Percentiles rank a stretch among this genome's conserved stretches.
Evolutionary conservation across 2,888 invertebrate species (phyloP).

Genomic region (Caenorhabditis parvicauda): DNA sequence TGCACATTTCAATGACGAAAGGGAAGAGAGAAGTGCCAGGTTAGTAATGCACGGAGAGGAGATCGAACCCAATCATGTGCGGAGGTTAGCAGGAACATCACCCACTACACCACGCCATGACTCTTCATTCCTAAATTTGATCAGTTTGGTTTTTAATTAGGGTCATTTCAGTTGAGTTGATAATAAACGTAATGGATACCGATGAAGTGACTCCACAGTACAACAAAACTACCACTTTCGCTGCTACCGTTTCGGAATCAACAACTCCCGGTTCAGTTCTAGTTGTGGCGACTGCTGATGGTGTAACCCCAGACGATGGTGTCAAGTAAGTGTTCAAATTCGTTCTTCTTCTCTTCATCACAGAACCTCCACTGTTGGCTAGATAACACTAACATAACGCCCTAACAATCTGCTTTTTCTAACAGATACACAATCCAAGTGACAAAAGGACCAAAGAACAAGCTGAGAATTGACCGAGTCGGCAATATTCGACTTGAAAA

Average conservation of each 20-base stretch:
- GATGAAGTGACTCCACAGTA: slow-evolving; percentile 28
- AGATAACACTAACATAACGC: slow-evolving; percentile 4
- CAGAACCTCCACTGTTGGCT: not conserved
- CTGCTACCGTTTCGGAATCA: slow-evolving; percentile 17
- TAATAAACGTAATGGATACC: slow-evolving; percentile 36
- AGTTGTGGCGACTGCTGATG: slow-evolving; percentile 17
- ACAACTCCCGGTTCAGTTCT: slow-evolving; percentile 18
- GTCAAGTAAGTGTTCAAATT: slow-evolving; percentile 23
- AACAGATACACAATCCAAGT: slow-evolving; percentile 28
- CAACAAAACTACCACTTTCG: slow-evolving; percentile 17
- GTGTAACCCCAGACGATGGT: slow-evolving; percentile 2
- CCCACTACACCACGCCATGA: too few relatives aligned
- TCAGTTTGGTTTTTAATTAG: too few relatives aligned
- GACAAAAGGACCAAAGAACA: slow-evolving; percentile 15
- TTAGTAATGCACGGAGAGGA: slow-evolving; percentile 1
- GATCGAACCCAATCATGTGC: not conserved
- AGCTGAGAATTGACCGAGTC: slow-evolving; percentile 14
- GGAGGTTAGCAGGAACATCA: not conserved
- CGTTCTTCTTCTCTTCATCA: too few relatives aligned
- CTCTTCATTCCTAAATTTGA: too few relatives aligned
- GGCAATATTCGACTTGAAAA: slow-evolving; percentile 16
- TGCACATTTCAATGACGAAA: slow-evolving; percentile 37
- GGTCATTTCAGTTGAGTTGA: slow-evolving; percentile 31
- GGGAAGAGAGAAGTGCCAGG: slow-evolving; percentile 38
- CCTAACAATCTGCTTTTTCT: too few relatives aligned